Evolutionary conservation across 2,113 vertebrate species (phyloP).

Genomic region (Trogon surrucura): DNA sequence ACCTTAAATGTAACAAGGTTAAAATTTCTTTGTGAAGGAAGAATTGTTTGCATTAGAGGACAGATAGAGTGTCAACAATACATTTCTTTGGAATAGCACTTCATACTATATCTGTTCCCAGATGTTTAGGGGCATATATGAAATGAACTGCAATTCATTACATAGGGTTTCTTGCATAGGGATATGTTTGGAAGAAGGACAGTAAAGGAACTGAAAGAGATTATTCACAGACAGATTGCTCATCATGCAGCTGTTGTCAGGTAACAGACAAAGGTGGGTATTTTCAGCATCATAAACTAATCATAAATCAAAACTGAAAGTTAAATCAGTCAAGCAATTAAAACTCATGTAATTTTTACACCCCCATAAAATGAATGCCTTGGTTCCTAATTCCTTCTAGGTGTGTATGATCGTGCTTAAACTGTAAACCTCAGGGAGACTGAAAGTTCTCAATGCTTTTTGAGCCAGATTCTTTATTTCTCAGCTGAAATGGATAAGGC

Average conservation of each 20-base stretch:
- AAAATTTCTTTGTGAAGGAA: background rate
- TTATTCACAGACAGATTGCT: constrained; percentile 10
- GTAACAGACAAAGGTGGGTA: background rate
- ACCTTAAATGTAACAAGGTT: background rate
- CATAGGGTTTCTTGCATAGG: background rate
- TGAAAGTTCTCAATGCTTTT: background rate
- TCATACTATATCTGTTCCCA: background rate
- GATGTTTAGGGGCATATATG: background rate
- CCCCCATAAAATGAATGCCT: background rate
- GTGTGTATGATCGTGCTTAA: background rate
- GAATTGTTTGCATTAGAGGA: background rate
- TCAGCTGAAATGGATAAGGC: background rate
- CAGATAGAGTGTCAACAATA: background rate
- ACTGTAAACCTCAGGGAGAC: background rate
- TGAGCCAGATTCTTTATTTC: background rate
- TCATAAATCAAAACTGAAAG: background rate
- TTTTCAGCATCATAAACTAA: background rate
- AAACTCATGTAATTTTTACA: background rate
- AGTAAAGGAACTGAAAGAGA: constrained; percentile 9
- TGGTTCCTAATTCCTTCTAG: background rate
- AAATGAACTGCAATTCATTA: background rate
- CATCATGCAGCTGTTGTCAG: background rate
- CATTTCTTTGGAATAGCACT: background rate
- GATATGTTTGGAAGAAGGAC: background rate
- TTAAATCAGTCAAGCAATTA: background rate